Evolutionary conservation across 1,140 invertebrate species (phyloP).

Genomic region (Zaprionus camerounensis): DNA sequence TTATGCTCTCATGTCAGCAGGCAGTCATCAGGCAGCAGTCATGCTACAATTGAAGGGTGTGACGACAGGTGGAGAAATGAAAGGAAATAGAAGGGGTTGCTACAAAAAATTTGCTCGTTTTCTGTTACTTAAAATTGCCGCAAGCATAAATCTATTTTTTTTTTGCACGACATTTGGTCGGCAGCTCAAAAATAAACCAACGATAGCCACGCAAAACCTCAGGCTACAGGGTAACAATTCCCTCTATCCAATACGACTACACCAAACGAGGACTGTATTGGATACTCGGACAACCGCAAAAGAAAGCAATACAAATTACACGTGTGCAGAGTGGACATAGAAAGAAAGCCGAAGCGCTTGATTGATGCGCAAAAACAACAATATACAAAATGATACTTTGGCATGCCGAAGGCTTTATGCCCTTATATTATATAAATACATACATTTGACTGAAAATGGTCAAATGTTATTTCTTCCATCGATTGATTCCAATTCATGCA

Average conservation of each 20-base stretch:
- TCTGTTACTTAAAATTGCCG: conserved; percentile 81
- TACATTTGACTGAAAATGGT: no score
- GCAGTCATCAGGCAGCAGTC: conserved; percentile 9
- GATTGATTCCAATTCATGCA: no score
- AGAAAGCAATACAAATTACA: not conserved
- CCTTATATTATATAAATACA: no score
- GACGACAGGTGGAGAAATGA: not conserved
- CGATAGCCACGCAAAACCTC: conserved; percentile 39
- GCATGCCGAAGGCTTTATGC: no score
- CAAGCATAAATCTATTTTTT: conserved; percentile 82
- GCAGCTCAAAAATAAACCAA: conserved; percentile 26
- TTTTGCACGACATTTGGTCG: conserved; percentile 54
- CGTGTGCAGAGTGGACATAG: not conserved
- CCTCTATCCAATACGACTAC: not conserved
- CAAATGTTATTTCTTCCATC: no score
- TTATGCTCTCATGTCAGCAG: conserved; percentile 64
- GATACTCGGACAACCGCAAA: not conserved
- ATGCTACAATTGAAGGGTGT: conserved; percentile 14
- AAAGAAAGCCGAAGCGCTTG: not conserved
- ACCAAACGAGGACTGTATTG: not conserved
- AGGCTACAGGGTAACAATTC: conserved; percentile 4
- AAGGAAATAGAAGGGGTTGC: conserved; percentile 7
- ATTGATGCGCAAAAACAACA: not conserved
- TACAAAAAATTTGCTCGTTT: conserved; percentile 75
- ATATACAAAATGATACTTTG: no score